These are phyloP conservation scores for Drosophila meridionalis DNA, from an alignment of 2,888 invertebrate genomes.

Conservation along the genomic window DNA sequence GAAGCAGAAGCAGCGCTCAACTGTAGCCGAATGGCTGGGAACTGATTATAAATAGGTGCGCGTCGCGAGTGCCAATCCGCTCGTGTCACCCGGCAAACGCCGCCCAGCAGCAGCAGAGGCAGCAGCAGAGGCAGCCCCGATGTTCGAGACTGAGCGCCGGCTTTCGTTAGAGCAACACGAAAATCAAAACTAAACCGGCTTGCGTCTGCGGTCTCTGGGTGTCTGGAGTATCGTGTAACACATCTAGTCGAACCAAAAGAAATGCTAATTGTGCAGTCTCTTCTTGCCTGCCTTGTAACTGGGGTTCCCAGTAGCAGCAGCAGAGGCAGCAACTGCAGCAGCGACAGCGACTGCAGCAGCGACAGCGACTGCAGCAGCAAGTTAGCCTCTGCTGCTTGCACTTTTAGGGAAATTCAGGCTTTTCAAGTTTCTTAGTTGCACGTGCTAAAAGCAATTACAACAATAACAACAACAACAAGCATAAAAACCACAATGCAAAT, in stretches of 20 bases:
- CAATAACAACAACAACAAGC: slow-evolving; percentile 27
- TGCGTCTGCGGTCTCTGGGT: slow-evolving; percentile 18
- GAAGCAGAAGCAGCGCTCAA: slow-evolving; percentile 52
- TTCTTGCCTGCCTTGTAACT: slow-evolving; percentile 10
- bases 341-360: neutral
- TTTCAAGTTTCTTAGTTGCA: slow-evolving; percentile 36
- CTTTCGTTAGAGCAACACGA: slow-evolving; percentile 61
- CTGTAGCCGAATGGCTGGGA: slow-evolving; percentile 55
- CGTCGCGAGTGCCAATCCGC: slow-evolving; percentile 51
- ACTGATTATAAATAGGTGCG: slow-evolving; percentile 76
- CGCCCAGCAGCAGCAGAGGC: slow-evolving; percentile 12
- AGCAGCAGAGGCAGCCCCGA: slow-evolving; percentile 13
- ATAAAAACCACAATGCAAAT: slow-evolving; percentile 25
- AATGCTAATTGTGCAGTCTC: slow-evolving; percentile 28
- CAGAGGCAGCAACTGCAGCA: neutral
- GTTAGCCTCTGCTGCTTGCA: neutral
- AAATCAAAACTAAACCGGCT: slow-evolving; percentile 53
- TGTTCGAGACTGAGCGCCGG: slow-evolving; percentile 71
- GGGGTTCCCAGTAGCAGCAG: slow-evolving; percentile 6
- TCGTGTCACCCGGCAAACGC: slow-evolving; percentile 48
- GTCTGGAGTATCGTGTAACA: slow-evolving; percentile 43
- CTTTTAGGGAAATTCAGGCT: slow-evolving; percentile 34
- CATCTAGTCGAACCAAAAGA: slow-evolving; percentile 36
- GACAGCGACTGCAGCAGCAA: neutral
- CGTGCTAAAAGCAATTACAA: slow-evolving; percentile 28